phyloP scores from a whole-genome alignment of 1,140 invertebrate species.

The Paralvinella palmiformis region DNA sequence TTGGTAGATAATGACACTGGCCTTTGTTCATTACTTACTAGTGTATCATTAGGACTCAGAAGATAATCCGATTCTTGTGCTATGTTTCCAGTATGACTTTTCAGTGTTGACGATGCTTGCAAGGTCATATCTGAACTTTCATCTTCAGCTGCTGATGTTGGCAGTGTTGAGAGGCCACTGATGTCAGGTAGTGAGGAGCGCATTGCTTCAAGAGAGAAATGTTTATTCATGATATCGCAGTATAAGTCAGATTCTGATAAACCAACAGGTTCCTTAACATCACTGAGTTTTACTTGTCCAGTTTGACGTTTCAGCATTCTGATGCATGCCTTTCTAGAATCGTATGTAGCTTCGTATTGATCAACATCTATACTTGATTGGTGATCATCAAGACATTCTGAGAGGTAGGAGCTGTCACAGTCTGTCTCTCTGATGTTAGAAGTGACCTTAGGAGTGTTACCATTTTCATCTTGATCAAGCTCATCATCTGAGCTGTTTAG shows the following conservation, averaged over 20 bases:
- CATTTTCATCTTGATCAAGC: not conserved
- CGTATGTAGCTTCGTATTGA: constrained; percentile 4
- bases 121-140: not conserved
- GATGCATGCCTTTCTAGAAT: not conserved
- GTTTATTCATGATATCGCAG: not conserved
- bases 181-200: constrained; percentile 5
- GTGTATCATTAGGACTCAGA: not conserved
- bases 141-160: not conserved
- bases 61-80: too few species aligned
- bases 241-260: constrained; percentile 5
- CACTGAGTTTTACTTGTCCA: not conserved
- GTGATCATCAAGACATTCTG: constrained; percentile 6
- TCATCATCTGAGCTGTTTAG: not conserved
- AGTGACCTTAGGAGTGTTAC: not conserved
- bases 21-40: not conserved
- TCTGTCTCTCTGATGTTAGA: not conserved
- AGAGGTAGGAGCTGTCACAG: constrained; percentile 13
- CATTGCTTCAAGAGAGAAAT: constrained; percentile 6
- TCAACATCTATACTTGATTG: not conserved
- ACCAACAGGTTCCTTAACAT: not conserved
- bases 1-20: not conserved
- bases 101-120: not conserved
- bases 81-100: not conserved
- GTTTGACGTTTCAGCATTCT: constrained; percentile 10
- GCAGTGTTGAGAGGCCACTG: not conserved